A percentile compares a stretch with the other conserved stretches of the same genome.
Conservation (phyloP, 1,140 invertebrate genomes). For the Copidosoma floridanum region DNA sequence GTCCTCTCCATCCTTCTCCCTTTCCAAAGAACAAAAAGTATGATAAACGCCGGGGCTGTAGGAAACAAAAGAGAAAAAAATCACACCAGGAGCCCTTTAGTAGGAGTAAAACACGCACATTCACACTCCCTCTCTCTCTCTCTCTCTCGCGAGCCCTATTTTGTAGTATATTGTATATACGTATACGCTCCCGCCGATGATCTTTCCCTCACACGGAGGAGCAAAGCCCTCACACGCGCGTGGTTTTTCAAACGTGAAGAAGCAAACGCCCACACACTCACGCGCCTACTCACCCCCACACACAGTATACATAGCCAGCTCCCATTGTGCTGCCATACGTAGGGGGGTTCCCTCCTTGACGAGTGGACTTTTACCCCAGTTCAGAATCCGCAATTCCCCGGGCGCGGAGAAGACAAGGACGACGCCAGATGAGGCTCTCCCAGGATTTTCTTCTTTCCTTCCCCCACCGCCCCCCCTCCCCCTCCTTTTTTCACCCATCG, state of each 20-base stretch:
- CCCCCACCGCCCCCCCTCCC: too few species aligned
- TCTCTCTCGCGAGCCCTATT: too few species aligned
- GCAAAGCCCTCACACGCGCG: slow-evolving; percentile 31
- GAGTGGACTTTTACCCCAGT: slow-evolving; percentile 49
- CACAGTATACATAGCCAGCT: too few species aligned
- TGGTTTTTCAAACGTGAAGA: slow-evolving; percentile 29
- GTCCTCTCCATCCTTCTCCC: background rate
- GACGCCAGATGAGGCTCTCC: background rate
- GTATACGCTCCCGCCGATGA: background rate
- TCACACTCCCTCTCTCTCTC: slow-evolving; percentile 16
- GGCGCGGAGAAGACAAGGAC: slow-evolving; percentile 23
- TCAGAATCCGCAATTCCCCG: slow-evolving; percentile 44
- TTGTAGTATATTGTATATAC: too few species aligned
- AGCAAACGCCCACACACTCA: slow-evolving; percentile 29
- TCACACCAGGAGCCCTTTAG: too few species aligned
- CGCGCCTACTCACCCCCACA: slow-evolving; percentile 29
- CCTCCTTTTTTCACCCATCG: background rate
- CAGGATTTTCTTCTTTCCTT: too few species aligned
- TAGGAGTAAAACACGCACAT: background rate
- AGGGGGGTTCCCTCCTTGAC: slow-evolving; percentile 30
- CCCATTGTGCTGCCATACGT: too few species aligned
- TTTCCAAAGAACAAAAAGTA: background rate
- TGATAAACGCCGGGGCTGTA: background rate
- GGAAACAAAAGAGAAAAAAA: background rate
- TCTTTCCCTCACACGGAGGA: slow-evolving; percentile 33